phyloP scores from a whole-genome alignment of 2,797 vertebrate species.

The Chlorospingus flavigularis region DNA sequence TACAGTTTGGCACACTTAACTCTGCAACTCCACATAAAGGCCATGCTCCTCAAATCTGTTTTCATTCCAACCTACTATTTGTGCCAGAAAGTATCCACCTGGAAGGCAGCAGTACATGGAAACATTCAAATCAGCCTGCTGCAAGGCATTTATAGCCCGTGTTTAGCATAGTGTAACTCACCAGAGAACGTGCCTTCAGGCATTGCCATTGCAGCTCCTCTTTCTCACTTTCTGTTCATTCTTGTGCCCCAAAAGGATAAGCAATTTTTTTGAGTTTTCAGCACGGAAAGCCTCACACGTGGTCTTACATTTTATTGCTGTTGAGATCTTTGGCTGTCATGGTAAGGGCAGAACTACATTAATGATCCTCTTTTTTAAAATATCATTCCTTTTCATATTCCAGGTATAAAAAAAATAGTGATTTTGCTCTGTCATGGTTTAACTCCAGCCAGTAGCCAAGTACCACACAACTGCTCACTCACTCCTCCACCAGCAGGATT shows the following conservation, averaged over 20 bases:
- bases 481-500: not conserved
- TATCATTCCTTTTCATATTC: not conserved
- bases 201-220: not conserved
- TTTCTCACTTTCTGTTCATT: not conserved
- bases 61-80: not conserved
- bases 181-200: not conserved
- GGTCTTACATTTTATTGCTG: not conserved
- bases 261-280: not conserved
- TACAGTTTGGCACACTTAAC: not conserved
- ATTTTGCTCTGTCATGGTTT: not conserved
- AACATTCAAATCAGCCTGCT: not conserved
- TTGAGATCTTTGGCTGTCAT: not conserved
- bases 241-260: not conserved
- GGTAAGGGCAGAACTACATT: not conserved
- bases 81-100: not conserved
- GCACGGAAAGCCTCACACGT: not conserved
- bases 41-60: not conserved
- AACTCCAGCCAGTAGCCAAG: not conserved
- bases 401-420: not conserved
- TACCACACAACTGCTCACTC: not conserved
- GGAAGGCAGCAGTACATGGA: not conserved
- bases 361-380: not conserved
- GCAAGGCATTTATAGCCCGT: not conserved
- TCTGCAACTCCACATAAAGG: not conserved
- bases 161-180: not conserved